phyloP scores from a whole-genome alignment of 2,888 invertebrate species.

The Mythimna vitellina region DNA sequence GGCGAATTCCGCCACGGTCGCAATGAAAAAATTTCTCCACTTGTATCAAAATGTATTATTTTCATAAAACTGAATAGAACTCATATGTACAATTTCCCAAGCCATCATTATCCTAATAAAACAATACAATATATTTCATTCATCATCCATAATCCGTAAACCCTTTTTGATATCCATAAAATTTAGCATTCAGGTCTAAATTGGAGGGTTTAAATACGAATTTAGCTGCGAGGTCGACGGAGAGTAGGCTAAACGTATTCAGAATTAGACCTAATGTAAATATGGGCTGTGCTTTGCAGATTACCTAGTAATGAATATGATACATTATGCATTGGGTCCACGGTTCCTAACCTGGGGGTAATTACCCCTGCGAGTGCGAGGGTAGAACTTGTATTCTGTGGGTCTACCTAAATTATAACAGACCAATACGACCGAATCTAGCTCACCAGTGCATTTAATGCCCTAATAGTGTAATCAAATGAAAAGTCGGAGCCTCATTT shows the following conservation, averaged over 20 bases:
- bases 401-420: too few species aligned
- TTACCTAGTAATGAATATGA: constrained; percentile 37
- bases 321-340: constrained; percentile 45
- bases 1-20: too few species aligned
- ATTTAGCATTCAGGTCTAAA: constrained; percentile 56
- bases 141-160: constrained; percentile 32
- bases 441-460: too few species aligned
- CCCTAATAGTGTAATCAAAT: too few species aligned
- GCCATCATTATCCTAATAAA: constrained; percentile 8
- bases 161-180: constrained; percentile 52
- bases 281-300: constrained; percentile 31
- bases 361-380: too few species aligned
- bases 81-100: not conserved
- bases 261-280: constrained; percentile 56
- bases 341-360: too few species aligned
- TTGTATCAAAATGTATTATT: not conserved
- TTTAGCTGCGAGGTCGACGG: constrained; percentile 54
- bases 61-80: not conserved
- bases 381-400: too few species aligned
- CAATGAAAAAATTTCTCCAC: too few species aligned
- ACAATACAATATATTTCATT: constrained; percentile 22
- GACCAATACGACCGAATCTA: too few species aligned
- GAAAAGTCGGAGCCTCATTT: too few species aligned
- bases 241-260: constrained; percentile 66
- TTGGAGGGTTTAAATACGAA: constrained; percentile 51